Conservation (phyloP, 2,888 invertebrate species). For the Azorinus chamasolen region DNA sequence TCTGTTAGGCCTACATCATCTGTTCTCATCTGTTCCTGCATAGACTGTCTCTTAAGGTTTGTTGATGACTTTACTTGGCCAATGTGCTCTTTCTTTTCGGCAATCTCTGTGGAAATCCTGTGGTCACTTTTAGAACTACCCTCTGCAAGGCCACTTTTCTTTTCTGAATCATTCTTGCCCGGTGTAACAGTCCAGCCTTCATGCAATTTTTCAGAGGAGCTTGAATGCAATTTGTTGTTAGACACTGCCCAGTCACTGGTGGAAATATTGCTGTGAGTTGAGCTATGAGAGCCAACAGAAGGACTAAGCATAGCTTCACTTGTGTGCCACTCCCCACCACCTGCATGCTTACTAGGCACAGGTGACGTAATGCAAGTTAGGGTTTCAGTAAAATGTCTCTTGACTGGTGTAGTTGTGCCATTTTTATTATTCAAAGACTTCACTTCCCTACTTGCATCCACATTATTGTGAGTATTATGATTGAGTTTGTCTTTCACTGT, state of each 20-base stretch:
- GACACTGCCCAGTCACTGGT: constrained; percentile 85
- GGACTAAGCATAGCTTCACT: constrained; percentile 80
- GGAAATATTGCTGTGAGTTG: constrained; percentile 83
- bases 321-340: constrained; percentile 81
- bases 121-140: constrained; percentile 16
- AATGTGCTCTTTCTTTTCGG: constrained; percentile 15
- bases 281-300: constrained; percentile 73
- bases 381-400: constrained; percentile 42
- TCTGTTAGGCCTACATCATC: constrained; percentile 8
- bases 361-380: constrained; percentile 47
- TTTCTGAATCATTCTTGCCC: constrained; percentile 5
- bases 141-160: neutral
- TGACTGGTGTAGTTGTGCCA: constrained; percentile 20
- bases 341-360: constrained; percentile 35
- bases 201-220: constrained; percentile 57
- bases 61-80: constrained; percentile 13
- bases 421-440: constrained; percentile 21
- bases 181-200: constrained; percentile 72
- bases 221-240: constrained; percentile 9
- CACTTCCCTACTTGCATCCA: constrained; percentile 32
- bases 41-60: constrained; percentile 29
- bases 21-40: constrained; percentile 26
- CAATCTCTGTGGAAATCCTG: constrained; percentile 2
- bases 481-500: constrained; percentile 48
- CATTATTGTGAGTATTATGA: constrained; percentile 24